These are phyloP conservation scores for Parnassius mnemosyne DNA, from an alignment of 2,888 invertebrate species.

Conservation along the genomic window DNA sequence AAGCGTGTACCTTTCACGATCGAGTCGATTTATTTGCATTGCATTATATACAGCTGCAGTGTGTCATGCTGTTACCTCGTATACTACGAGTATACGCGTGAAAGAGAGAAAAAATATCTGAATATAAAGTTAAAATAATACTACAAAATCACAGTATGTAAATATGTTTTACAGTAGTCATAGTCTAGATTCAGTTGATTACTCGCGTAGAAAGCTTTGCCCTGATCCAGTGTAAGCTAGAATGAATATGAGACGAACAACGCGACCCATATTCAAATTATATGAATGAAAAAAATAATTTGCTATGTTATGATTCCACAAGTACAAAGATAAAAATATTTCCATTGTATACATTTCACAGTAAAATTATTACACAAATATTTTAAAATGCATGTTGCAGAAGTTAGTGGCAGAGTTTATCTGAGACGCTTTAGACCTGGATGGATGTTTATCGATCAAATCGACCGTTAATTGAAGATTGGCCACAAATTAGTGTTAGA, in stretches of 20 bases:
- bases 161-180: not conserved
- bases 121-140: not conserved
- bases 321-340: no score
- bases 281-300: conserved; percentile 10
- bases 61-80: no score
- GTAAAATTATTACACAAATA: not conserved
- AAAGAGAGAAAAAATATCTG: no score
- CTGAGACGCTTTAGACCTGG: not conserved
- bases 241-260: not conserved
- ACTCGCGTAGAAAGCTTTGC: conserved; percentile 19
- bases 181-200: not conserved
- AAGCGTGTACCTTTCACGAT: no score
- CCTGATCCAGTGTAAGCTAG: conserved; percentile 28
- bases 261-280: conserved; percentile 12
- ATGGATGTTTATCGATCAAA: no score
- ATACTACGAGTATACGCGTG: no score
- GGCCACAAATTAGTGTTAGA: no score
- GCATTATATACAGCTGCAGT: no score
- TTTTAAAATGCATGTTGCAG: not conserved
- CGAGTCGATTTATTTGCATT: no score
- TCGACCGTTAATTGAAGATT: no score
- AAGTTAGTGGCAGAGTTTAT: no score
- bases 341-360: not conserved
- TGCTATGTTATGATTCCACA: not conserved
- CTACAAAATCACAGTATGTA: not conserved